Evolutionary conservation across 2,113 vertebrate species (phyloP).

Genomic region (Amphilophus citrinellus): DNA sequence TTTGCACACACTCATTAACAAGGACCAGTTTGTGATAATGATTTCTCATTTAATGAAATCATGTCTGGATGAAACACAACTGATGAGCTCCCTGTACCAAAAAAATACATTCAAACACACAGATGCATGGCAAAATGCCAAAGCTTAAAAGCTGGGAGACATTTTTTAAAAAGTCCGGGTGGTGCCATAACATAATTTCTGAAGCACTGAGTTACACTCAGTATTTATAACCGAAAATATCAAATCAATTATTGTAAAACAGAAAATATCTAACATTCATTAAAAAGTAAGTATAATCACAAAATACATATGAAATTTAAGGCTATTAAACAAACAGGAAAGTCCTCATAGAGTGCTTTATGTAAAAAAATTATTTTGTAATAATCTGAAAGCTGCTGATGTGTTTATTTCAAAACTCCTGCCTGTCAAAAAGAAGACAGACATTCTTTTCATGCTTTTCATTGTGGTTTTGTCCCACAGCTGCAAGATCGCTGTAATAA

Average conservation of each 20-base stretch:
- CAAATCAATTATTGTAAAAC: not conserved
- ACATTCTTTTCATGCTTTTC: conserved; percentile 49
- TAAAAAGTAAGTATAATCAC: not conserved
- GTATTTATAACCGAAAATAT: not conserved
- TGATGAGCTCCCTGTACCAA: not conserved
- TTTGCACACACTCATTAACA: not conserved
- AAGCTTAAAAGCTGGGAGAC: not conserved
- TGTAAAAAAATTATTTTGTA: not conserved
- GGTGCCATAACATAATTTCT: not conserved
- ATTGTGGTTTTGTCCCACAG: conserved; percentile 49
- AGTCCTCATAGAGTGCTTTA: not conserved
- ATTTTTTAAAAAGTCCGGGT: not conserved
- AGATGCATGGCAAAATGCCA: conserved; percentile 1
- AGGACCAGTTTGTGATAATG: not conserved
- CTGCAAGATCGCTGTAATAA: conserved; percentile 51
- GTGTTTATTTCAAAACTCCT: conserved; percentile 24
- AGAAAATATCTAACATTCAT: not conserved
- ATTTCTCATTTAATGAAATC: not conserved
- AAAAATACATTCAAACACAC: not conserved
- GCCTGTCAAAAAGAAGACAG: conserved; percentile 36
- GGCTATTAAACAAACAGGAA: not conserved
- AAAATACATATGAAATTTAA: not conserved
- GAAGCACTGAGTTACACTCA: not conserved
- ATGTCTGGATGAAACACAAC: not conserved
- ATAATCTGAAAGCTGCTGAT: not conserved